Base-by-base conservation (phyloP, 2,113 vertebrate genomes). In the Excalfactoria chinensis region DNA sequence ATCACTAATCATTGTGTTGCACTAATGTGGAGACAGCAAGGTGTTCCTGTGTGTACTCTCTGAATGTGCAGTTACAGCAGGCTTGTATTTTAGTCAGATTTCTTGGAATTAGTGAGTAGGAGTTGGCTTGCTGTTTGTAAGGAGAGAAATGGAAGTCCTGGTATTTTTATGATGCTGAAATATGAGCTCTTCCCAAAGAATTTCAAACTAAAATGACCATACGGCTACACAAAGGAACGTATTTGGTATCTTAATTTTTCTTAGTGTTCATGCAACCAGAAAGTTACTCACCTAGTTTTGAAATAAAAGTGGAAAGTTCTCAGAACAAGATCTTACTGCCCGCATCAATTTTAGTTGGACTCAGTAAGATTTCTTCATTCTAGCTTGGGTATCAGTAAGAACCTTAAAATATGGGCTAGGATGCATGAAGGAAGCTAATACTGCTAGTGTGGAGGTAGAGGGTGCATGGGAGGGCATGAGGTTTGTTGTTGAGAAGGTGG, bases 1-100 rank as follows among this genome's bases (percentile, higher is more conserved):
- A 13, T 43, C 41, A 2, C 76, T 37, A 14, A 14, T 0, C 20
- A 55, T 46, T 23, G 26, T 35, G 5, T 2, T 3, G 21, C 28
- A 13, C 19, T 2, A 32, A 6, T 1, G 9, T 3, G 26, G 5
- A 9, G 22, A 3, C 64, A 32, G n/a, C 40, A 4, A 18, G 15
- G 17, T 49, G 49, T 46, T 58, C n/a, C 15, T 46, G 12, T 53
- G 1, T 1, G 0, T 4, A 11, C 35, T 30, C 2, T 2, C 6
- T 4, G 0, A 13, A 48, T 3, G 3, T 23, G 49, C 1, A 25
- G 4, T 26, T 8, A 1, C 1, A 37, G 22, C 12, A 43, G 55
- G 2, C 23, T 51, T 51, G 48, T 32, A 0, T 46, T 91, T 51
- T 1, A 6, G n/a, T 40, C 46, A 10, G 1, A 9, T 8, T 48